phyloP scores from a whole-genome alignment of 35 echinoderm and acorn worm species.

The Ophiothrix spiculata region DNA sequence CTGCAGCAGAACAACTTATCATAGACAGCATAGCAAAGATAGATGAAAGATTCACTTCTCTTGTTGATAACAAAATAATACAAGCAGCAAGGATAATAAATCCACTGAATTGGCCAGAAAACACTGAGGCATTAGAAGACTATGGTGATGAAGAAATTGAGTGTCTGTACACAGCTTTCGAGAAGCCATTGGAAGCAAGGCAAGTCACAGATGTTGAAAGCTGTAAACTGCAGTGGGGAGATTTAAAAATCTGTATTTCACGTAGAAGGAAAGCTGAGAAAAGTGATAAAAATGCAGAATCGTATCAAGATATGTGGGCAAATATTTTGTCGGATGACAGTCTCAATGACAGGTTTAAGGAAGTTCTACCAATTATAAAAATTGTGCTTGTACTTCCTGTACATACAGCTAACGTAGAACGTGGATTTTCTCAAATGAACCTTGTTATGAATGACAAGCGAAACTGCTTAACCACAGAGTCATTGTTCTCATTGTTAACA shows the following conservation, averaged over 20 bases:
- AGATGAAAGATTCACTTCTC: neutral
- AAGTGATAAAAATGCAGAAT: too few relatives aligned
- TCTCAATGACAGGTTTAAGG: too few relatives aligned
- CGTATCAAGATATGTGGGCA: too few relatives aligned
- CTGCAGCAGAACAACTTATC: neutral
- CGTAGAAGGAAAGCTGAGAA: neutral
- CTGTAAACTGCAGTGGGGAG: neutral
- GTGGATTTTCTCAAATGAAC: slow-evolving; percentile 6
- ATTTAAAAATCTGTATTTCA: neutral
- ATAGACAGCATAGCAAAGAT: neutral
- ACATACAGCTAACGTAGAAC: neutral
- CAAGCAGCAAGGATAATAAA: neutral
- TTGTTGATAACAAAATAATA: neutral
- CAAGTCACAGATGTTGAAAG: neutral
- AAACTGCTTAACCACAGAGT: neutral
- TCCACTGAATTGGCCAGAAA: neutral
- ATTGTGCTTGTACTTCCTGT: slow-evolving; percentile 2
- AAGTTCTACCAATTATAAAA: slow-evolving; percentile 1
- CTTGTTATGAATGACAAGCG: neutral
- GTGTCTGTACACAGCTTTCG: neutral
- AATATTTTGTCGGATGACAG: too few relatives aligned
- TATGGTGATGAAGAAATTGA: neutral
- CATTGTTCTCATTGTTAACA: neutral
- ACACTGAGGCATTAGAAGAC: neutral
- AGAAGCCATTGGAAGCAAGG: neutral